Evolutionary conservation across 2,888 invertebrate genomes (phyloP), one percentile per base, ranked within the genome.

Genomic region (Eumacrocentrus americanus): DNA sequence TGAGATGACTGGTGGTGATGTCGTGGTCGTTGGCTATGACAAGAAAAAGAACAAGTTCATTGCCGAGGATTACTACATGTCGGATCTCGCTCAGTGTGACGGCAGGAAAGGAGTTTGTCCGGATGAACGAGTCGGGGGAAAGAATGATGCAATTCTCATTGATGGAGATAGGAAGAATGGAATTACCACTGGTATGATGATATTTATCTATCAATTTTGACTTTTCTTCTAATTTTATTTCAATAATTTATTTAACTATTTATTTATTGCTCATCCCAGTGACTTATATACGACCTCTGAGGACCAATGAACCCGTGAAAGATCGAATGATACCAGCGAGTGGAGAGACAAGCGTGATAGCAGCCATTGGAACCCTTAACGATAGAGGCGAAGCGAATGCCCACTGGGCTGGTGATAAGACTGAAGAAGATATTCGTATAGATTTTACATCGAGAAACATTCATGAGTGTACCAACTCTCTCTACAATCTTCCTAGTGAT

Each of bases 291-390:
- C 87, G 93, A 0, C 91, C 92, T 0, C 82, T 95, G 53, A 87
- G 88, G 58, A 92, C 92, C 0, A 88, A 86, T 67, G 92, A 93
- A 69, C 84, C 90, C 0, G 82, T 84, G 34, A 88, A 88, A 64
- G 93, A 93, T 80, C 84, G 85, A 67, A 87, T 89, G 65, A 87
- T 92, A 52, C 85, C 89, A 0, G 85, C 88, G 20, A 83, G 88
- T 0, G 47, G 59, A 12, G 88, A 90, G 25, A 88, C 91, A 20
- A 91, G 89, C 22, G 89, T 95, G 2, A 91, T 95, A 55, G 94
- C 94, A 0, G 95, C 95, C 3, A 91, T 95, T 69, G 95, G 95
- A 0, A 90, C 91, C 0, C 83, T 95, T 25, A 94, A 93, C 83
- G 84, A 86, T 0, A 82, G 88, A 54, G 88, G 88, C 69, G 94